These are phyloP conservation scores for Cynoglossus semilaevis DNA, from an alignment of 2,113 vertebrate species.

Conservation along the genomic window DNA sequence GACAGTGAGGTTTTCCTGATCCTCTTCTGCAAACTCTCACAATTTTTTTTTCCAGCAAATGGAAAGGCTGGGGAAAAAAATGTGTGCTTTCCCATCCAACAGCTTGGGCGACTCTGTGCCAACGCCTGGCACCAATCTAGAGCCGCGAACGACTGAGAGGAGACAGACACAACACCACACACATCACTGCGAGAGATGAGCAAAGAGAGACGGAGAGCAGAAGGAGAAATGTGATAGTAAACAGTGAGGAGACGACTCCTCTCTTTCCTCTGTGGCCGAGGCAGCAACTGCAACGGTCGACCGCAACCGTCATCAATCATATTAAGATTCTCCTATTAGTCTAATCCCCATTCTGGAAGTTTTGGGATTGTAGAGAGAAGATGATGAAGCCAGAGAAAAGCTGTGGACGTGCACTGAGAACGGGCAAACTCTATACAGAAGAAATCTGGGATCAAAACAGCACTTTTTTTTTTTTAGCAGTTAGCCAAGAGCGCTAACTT, in stretches of 20 bases:
- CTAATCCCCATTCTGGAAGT: too few species aligned
- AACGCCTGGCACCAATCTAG: constrained; percentile 34
- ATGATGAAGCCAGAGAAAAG: too few species aligned
- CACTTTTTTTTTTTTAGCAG: too few species aligned
- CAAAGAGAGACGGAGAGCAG: constrained; percentile 29
- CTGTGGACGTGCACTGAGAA: too few species aligned
- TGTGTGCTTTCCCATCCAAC: constrained; percentile 38
- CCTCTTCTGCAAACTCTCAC: constrained; percentile 24
- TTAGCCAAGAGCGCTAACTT: too few species aligned
- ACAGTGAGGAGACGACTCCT: constrained; percentile 10
- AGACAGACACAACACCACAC: constrained; percentile 24
- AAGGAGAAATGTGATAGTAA: constrained; percentile 24
- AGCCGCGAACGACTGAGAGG: constrained; percentile 26
- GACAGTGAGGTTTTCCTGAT: constrained; percentile 31
- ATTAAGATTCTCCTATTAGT: too few species aligned
- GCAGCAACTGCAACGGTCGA: too few species aligned
- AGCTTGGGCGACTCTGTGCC: constrained; percentile 35
- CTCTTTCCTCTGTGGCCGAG: background rate
- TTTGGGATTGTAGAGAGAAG: too few species aligned
- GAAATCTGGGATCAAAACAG: too few species aligned
- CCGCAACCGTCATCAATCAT: too few species aligned
- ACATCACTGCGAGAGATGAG: constrained; percentile 30
- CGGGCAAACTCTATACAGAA: too few species aligned
- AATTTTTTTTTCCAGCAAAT: constrained; percentile 42
- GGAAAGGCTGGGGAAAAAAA: constrained; percentile 49